A percentile compares a stretch with the other conserved stretches of the same genome.
These are phyloP conservation scores for Zootoca vivipara DNA, from an alignment of 2,113 vertebrate genomes.

Conservation along the genomic window DNA sequence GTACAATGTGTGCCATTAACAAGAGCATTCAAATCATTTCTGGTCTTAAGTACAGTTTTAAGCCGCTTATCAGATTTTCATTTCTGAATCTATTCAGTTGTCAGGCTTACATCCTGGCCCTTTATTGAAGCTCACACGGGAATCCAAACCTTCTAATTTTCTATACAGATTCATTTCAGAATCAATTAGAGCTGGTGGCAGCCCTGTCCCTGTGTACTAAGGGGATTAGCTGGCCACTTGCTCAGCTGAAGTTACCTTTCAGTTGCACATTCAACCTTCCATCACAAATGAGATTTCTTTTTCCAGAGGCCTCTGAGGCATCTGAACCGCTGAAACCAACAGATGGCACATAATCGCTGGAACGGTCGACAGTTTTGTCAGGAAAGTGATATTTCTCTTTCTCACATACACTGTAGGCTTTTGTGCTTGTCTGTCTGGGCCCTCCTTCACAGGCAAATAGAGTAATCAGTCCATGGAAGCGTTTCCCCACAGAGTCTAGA, in stretches of 20 bases:
- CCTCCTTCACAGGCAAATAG: conserved; percentile 44
- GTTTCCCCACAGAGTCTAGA: background rate
- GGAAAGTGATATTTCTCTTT: conserved; percentile 54
- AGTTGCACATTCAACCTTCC: conserved; percentile 74
- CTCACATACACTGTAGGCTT: conserved; percentile 37
- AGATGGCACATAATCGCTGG: conserved; percentile 85
- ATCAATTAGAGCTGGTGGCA: conserved; percentile 91
- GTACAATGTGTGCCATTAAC: conserved; percentile 79
- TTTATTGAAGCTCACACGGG: conserved; percentile 81
- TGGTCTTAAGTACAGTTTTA: conserved; percentile 83
- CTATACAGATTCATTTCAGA: conserved; percentile 87
- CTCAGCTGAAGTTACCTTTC: conserved; percentile 79
- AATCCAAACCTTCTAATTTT: conserved; percentile 87
- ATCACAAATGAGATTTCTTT: conserved; percentile 75
- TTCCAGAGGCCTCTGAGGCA: conserved; percentile 73
- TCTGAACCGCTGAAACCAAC: conserved; percentile 78
- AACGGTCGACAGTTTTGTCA: conserved; percentile 64
- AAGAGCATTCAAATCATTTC: conserved; percentile 81
- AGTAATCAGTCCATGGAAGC: conserved; percentile 27
- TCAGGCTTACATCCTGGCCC: conserved; percentile 81
- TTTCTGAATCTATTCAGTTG: conserved; percentile 81
- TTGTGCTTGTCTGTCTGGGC: conserved; percentile 30
- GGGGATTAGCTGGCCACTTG: conserved; percentile 86
- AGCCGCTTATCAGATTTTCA: conserved; percentile 85
- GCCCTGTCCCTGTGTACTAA: conserved; percentile 83